These are phyloP conservation scores for Danio jaintianensis DNA, from an alignment of 2,797 vertebrate genomes.

Conservation along the genomic window DNA sequence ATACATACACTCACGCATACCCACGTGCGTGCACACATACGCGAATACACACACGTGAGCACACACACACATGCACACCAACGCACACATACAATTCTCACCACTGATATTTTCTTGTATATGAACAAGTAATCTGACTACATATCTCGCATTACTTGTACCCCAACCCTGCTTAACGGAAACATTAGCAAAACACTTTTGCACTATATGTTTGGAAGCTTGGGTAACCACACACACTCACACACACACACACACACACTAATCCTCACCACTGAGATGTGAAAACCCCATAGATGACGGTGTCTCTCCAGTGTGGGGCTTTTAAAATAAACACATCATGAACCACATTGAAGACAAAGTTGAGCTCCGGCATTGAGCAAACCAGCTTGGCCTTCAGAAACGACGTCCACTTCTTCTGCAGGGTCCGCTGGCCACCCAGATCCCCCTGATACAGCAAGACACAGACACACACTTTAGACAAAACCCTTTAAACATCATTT, in stretches of 20 bases:
- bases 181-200: too few species aligned
- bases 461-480: background rate
- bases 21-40: too few species aligned
- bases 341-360: slow-evolving; percentile 95
- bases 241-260: slow-evolving; percentile 29
- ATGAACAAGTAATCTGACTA: too few species aligned
- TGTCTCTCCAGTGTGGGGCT: slow-evolving; percentile 80
- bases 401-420: slow-evolving; percentile 98
- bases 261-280: slow-evolving; percentile 90
- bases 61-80: too few species aligned
- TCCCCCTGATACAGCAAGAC: slow-evolving; percentile 82
- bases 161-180: too few species aligned
- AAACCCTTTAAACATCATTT: background rate
- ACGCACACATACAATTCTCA: too few species aligned
- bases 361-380: slow-evolving; percentile 91
- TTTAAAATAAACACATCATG: slow-evolving; percentile 91
- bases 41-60: too few species aligned
- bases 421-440: slow-evolving; percentile 90
- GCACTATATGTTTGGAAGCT: too few species aligned
- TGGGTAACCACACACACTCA: background rate
- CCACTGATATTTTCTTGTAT: too few species aligned
- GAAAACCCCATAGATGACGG: slow-evolving; percentile 93
- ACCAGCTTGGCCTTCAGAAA: slow-evolving; percentile 95
- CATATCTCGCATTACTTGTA: too few species aligned
- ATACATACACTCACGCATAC: too few species aligned